A percentile compares a stretch with the other conserved stretches of the same genome.
Evolutionary conservation across 1,140 invertebrate genomes (phyloP).

Genomic region (Ridgeia piscesae): DNA sequence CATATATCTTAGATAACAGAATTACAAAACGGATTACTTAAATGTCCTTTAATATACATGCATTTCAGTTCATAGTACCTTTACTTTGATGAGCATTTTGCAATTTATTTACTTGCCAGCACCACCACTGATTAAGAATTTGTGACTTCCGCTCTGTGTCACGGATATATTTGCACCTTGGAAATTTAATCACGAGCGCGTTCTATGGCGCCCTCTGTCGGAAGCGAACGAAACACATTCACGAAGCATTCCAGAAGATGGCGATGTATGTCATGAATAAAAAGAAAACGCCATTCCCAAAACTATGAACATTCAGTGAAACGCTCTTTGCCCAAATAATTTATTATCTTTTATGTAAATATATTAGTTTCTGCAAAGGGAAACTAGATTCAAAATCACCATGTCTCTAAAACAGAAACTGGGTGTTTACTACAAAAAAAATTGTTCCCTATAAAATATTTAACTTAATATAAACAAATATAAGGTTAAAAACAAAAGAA

Average conservation of each 20-base stretch:
- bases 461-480: too few relatives aligned
- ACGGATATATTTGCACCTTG: background rate
- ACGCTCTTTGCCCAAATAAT: too few relatives aligned
- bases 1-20: background rate
- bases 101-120: background rate
- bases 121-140: background rate
- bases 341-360: too few relatives aligned
- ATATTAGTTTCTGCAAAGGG: too few relatives aligned
- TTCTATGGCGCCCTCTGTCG: background rate
- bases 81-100: conserved; percentile 1
- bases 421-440: too few relatives aligned
- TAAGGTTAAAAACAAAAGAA: too few relatives aligned
- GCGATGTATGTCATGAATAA: background rate
- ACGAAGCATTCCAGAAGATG: background rate
- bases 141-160: background rate
- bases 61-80: background rate
- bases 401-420: too few relatives aligned
- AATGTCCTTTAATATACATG: background rate
- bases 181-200: background rate
- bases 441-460: too few relatives aligned
- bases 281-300: background rate
- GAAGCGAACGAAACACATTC: background rate
- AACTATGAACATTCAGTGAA: too few relatives aligned
- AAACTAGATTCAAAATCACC: too few relatives aligned
- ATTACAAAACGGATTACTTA: background rate